Conservation (phyloP, 2,888 invertebrate genomes). For the Julus scanicus region DNA sequence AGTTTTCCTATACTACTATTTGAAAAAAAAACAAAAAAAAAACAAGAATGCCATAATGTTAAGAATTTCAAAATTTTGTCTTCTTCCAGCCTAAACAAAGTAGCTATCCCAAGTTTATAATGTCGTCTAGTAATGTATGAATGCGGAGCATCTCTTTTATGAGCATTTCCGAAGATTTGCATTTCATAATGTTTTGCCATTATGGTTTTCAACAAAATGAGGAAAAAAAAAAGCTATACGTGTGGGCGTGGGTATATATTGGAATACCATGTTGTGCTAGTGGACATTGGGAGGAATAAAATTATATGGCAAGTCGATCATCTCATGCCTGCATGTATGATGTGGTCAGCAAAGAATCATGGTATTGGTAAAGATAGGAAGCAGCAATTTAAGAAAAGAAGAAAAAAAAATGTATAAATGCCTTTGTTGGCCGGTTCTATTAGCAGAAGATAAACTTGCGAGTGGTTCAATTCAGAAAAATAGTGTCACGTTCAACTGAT, state of each 20-base stretch:
- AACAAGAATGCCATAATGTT: slow-evolving; percentile 44
- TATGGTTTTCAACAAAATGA: background rate
- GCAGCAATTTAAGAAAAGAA: background rate
- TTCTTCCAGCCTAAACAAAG: background rate
- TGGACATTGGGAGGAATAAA: background rate
- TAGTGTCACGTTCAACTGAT: background rate
- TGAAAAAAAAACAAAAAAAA: background rate
- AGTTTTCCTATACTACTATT: background rate
- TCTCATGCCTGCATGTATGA: slow-evolving; percentile 40
- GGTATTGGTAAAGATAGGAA: background rate
- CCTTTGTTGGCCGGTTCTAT: background rate
- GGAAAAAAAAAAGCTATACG: background rate
- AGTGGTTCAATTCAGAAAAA: background rate
- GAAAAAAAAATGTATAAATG: background rate
- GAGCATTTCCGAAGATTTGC: background rate
- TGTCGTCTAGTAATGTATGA: slow-evolving; percentile 43
- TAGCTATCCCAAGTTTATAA: slow-evolving; percentile 20
- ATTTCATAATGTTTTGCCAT: slow-evolving; percentile 14
- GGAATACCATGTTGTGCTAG: slow-evolving; percentile 23
- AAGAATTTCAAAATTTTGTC: slow-evolving; percentile 2
- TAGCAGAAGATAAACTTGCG: background rate
- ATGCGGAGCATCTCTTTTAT: slow-evolving; percentile 37
- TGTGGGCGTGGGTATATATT: background rate
- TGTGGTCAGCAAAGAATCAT: slow-evolving; percentile 2
- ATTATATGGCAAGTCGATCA: slow-evolving; percentile 20